phyloP scores from a whole-genome alignment of 1,140 invertebrate species.

The Cherax destructor region DNA sequence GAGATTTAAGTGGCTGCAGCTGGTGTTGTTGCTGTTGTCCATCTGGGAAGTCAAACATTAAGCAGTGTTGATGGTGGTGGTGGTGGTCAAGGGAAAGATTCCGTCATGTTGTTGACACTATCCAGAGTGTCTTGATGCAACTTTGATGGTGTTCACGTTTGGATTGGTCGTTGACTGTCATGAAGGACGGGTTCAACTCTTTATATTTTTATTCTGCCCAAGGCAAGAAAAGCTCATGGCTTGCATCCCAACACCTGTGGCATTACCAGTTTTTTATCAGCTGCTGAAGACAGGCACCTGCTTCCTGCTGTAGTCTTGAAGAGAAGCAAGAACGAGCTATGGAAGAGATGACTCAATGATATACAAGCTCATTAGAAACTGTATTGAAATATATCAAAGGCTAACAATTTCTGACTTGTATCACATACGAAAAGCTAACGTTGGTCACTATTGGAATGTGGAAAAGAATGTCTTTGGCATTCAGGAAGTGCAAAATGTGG shows the following conservation, averaged over 20 bases:
- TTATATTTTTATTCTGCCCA: background rate
- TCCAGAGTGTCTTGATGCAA: background rate
- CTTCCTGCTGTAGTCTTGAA: slow-evolving; percentile 11
- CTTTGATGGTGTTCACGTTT: background rate
- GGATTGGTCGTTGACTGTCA: background rate
- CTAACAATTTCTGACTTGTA: slow-evolving; percentile 24
- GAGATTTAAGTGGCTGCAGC: background rate
- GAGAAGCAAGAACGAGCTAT: background rate
- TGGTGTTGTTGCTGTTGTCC: background rate
- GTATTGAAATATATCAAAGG: slow-evolving; percentile 20
- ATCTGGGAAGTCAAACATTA: background rate
- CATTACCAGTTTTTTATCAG: background rate
- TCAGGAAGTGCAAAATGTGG: slow-evolving; percentile 7
- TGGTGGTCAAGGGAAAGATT: background rate
- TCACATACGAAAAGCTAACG: slow-evolving; percentile 35
- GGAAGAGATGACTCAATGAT: background rate
- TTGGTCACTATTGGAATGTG: slow-evolving; percentile 3
- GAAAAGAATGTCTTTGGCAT: slow-evolving; percentile 28
- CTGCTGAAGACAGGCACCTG: background rate
- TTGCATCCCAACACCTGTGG: background rate
- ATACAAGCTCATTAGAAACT: background rate
- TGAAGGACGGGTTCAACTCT: slow-evolving; percentile 49
- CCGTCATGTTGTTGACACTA: background rate
- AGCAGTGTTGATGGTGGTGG: slow-evolving; percentile 2
- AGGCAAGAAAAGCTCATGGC: slow-evolving; percentile 19